Base-by-base conservation (phyloP, 2,888 invertebrate genomes). In the Drosophila prostipennis region DNA sequence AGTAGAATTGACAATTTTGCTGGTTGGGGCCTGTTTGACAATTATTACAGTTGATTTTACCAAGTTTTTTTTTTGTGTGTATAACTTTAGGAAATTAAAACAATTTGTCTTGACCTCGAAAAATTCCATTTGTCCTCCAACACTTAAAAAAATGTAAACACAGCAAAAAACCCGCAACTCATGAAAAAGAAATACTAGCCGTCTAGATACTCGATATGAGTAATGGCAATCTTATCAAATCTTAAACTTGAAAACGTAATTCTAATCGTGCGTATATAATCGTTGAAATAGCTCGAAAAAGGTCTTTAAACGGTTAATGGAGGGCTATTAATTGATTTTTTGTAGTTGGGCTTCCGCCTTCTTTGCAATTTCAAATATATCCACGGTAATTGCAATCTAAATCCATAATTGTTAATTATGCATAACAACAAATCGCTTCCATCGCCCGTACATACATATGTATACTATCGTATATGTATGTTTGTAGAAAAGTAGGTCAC, bases 151-250 rank as follows among this genome's bases (percentile, higher is more conserved):
- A 46, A 29, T 10, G 46, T 46, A 46, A 46, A 46, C 46, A 46
- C 10, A 46, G 32, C 16, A 32, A 29, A 23, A 42, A 16, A 23
- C 11, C 2, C 19, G 16, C 42, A 5, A 19, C 42, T 42, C 42
- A 42, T 19, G 54, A 8, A 14, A n/a, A 26, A 23, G n/a, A 46
- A 46, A 14, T 29, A 29, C 29, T 10, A 8, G 29, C 26, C 45
- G 45, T 29, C 45, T 46, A 46, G 45, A 10, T 29, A 46, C 29
- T 29, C 14, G 29, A n/a, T 46, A 14, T 54, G 57, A 55, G 57
- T 39, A 57, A 52, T 55, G 29, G 11, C n/a, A 55, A 57, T 57
- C 57, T 57, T 57, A 57, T 57, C 55, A 57, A 57, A 57, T 39
- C 37, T 6, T 14, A 55, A 54, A 57, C 55, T 29, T 54, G 36